Evolutionary conservation across 1,140 invertebrate species (phyloP).

Genomic region (Aricia agestis): DNA sequence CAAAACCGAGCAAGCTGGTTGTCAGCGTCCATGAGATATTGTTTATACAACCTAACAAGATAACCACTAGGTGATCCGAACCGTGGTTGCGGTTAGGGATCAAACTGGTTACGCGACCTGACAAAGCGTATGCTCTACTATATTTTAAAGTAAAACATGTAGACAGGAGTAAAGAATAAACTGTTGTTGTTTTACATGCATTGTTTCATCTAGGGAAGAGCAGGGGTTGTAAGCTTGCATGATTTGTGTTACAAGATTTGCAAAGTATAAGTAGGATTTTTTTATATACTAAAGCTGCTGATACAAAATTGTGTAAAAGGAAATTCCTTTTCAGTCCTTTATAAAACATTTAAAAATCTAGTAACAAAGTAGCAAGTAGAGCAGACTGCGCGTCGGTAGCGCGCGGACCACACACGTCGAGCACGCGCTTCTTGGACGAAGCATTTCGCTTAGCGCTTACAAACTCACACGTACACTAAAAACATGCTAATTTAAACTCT

Average conservation of each 20-base stretch:
- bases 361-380: conserved; percentile 32
- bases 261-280: too few relatives aligned
- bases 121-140: conserved; percentile 26
- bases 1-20: conserved; percentile 12
- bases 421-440: conserved; percentile 42
- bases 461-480: conserved; percentile 24
- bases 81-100: conserved; percentile 21
- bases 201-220: too few relatives aligned
- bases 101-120: conserved; percentile 25
- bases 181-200: not conserved
- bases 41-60: conserved; percentile 32
- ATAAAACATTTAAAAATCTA: too few relatives aligned
- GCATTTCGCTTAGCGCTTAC: conserved; percentile 40
- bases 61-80: conserved; percentile 27
- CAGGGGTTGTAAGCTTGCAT: too few relatives aligned
- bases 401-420: conserved; percentile 54
- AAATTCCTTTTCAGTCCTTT: too few relatives aligned
- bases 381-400: conserved; percentile 35
- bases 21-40: conserved; percentile 23
- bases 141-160: not conserved
- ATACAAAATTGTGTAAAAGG: too few relatives aligned
- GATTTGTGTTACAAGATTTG: too few relatives aligned
- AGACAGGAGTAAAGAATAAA: too few relatives aligned
- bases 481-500: conserved; percentile 28
- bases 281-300: too few relatives aligned